Evolutionary conservation across 2,113 vertebrate genomes (phyloP), one percentile per base, ranked within the genome.

Genomic region (Zapornia atra): DNA sequence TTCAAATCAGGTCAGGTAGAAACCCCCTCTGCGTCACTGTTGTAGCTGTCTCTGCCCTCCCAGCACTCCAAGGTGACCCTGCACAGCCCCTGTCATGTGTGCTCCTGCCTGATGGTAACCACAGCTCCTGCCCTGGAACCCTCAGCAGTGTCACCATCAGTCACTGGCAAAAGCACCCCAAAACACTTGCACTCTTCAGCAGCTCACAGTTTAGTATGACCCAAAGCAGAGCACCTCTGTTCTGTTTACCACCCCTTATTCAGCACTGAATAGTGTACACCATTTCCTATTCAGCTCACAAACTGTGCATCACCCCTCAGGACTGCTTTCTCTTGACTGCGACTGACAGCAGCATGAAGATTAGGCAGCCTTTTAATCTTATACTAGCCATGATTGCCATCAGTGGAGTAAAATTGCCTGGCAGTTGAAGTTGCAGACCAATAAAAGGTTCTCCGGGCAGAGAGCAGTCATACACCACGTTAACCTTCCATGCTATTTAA

Each of bases 281-380:
- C 3, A 46, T 36, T 90, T 16, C 60, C 48, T 68, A 42, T 65
- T 71, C 84, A 85, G 42, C 48, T 91, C 90, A 83, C 78, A 88
- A 25, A 28, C 31, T 5, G 14, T 31, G 71, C 76, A n/a, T 86
- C 44, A n/a, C 34, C 36, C 76, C 53, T 75, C 8, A 42, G 60
- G 36, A 68, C 38, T 81, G 86, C 15, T 78, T 82, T 33, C 63
- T 76, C 56, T 60, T 83, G 90, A 78, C 80, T 84, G 29, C 2
- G 3, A 31, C 60, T 81, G 69, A 40, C 60, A 88, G 66, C 29
- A 57, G 51, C 44, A 60, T 34, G 87, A 95, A 86, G 92, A 96
- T 95, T 86, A 94, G 76, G 73, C 54, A 96, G 56, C n/a, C 36
- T 84, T 97, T 95, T 94, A 92, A 94, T 95, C 93, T 95, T 91